Conservation (phyloP, 2,797 vertebrate species). For the Malacoctenus gilli region DNA sequence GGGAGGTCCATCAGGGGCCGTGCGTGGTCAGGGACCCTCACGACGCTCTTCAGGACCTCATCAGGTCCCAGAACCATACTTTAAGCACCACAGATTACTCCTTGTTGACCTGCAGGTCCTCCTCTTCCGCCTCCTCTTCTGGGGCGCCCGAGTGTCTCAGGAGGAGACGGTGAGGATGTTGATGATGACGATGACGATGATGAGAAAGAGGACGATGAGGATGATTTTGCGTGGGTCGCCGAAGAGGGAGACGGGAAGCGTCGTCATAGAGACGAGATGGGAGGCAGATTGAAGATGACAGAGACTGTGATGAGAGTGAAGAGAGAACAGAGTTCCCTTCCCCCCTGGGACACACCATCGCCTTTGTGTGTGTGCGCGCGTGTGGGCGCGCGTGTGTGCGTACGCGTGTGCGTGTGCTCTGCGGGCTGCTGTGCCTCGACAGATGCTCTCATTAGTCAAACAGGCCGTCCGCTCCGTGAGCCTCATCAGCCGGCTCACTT, state of each 20-base stretch:
- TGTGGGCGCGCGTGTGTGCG: constrained; percentile 13
- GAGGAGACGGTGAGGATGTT: not conserved
- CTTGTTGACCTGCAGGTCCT: constrained; percentile 20
- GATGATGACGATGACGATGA: not conserved
- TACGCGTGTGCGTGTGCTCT: constrained; percentile 26
- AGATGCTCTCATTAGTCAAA: constrained; percentile 76
- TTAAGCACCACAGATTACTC: constrained; percentile 16
- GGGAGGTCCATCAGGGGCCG: not conserved
- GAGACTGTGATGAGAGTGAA: constrained; percentile 62
- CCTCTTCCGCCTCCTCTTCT: constrained; percentile 5
- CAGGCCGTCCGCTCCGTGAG: constrained; percentile 56
- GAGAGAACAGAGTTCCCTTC: constrained; percentile 52
- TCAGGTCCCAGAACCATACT: constrained; percentile 12
- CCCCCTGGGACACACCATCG: constrained; percentile 47
- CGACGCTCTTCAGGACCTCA: constrained; percentile 1
- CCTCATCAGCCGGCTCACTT: constrained; percentile 66
- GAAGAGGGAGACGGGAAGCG: constrained; percentile 21
- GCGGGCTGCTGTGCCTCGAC: constrained; percentile 57
- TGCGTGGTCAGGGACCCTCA: constrained; percentile 13
- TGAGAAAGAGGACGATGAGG: constrained; percentile 15
- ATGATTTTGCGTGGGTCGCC: constrained; percentile 11
- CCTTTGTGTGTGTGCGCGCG: constrained; percentile 12
- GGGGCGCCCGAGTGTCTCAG: constrained; percentile 7
- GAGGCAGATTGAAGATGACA: constrained; percentile 68
- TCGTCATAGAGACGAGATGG: constrained; percentile 54